Evolutionary conservation across 2,797 vertebrate genomes (phyloP), one percentile per base, ranked within the genome.

Genomic region (Zenarchopterus dispar): DNA sequence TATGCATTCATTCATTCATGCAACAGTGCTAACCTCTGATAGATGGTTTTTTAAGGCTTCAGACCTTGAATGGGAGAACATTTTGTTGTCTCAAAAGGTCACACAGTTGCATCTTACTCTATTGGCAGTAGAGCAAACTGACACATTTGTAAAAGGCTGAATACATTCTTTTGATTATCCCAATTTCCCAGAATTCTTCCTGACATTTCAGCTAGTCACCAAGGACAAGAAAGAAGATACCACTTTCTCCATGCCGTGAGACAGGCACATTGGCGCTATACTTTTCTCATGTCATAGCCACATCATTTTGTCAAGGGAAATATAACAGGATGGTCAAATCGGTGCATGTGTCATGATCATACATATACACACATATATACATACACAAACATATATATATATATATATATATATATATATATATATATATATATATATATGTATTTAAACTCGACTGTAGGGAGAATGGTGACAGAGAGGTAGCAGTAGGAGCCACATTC

Each of bases 61-160:
- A 26, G 81, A 82, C 78, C 64, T 28, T 55, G 69, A 75, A 80
- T 77, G 68, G 74, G 75, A 74, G 54, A 65, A 87, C 83, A 85
- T 84, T 90, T 88, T 77, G 72, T 80, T 79, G 56, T 77, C 73
- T 84, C 69, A 72, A 91, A 91, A 92, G 89, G 91, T 92, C 88
- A 87, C 56, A 49, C 44, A 42, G 82, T 81, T 83, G 82, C 75
- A 71, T 84, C 70, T 82, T 85, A 78, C 63, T 87, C 67, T 67
- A 44, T 43, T 76, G 78, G 81, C 70, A 61, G 66, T 51, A 62
- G 78, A 86, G 75, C 82, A 78, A 84, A 72, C 78, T 78, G 77
- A 67, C 80, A 78, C 75, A 82, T 87, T 82, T 87, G 76, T 79
- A 84, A 81, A 60, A 79, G 73, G 76, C 81, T 80, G 82, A 78